Percentiles rank a stretch among this genome's conserved stretches.
Evolutionary conservation across 2,797 vertebrate genomes (phyloP).

Genomic region (Microchirus variegatus): DNA sequence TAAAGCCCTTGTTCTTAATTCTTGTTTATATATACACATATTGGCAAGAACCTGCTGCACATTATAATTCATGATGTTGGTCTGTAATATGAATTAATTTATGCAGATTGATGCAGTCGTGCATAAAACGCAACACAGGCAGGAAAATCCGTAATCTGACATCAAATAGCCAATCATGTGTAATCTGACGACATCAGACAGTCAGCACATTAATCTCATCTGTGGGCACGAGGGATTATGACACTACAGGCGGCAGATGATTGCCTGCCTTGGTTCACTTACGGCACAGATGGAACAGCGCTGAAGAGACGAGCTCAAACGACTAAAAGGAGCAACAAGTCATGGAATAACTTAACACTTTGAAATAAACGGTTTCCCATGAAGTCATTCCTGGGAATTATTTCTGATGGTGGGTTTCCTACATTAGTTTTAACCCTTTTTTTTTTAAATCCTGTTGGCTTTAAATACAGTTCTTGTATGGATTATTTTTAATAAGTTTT

Average conservation of each 20-base stretch:
- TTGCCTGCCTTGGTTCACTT: constrained; percentile 14
- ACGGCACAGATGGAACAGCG: not conserved
- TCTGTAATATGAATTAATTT: too few species aligned
- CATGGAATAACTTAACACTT: not conserved
- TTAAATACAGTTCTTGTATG: too few species aligned
- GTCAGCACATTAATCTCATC: constrained; percentile 67
- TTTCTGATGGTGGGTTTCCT: too few species aligned
- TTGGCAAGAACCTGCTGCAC: too few species aligned
- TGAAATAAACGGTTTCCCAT: too few species aligned
- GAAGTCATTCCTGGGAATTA: not conserved
- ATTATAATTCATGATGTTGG: too few species aligned
- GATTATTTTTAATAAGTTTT: too few species aligned
- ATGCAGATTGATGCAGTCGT: not conserved
- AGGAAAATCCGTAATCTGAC: constrained; percentile 67
- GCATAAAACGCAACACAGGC: constrained; percentile 31
- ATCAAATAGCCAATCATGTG: constrained; percentile 60
- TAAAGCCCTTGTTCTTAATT: too few species aligned
- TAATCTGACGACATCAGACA: constrained; percentile 59
- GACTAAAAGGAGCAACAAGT: not conserved
- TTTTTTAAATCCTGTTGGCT: too few species aligned
- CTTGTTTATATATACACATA: too few species aligned
- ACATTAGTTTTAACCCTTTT: too few species aligned
- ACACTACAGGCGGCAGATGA: constrained; percentile 23
- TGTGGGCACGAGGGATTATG: constrained; percentile 62
- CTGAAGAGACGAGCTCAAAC: not conserved